Evolutionary conservation across 23 tunicate species (phyloP).

Genomic region (Trididemnum clinides): DNA sequence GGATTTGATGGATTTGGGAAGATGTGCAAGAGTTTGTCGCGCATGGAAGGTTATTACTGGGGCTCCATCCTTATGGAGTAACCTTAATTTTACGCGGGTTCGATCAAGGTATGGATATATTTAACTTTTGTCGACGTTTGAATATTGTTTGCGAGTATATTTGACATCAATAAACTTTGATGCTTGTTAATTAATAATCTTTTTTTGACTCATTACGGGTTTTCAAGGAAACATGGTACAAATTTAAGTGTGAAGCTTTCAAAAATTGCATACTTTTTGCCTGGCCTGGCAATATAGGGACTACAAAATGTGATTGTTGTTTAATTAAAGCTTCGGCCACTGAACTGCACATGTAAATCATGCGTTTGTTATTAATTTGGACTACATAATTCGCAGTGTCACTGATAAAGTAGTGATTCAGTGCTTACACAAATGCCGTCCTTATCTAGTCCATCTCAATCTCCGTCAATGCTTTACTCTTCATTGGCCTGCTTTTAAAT

Average conservation of each 20-base stretch:
- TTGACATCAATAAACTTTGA: too few relatives aligned
- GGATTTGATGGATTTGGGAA: conserved; percentile 78
- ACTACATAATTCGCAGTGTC: neutral
- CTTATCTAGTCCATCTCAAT: conserved; percentile 87
- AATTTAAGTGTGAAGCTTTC: too few relatives aligned
- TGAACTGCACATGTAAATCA: neutral
- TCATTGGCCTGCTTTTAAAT: conserved; percentile 80
- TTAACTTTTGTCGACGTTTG: too few relatives aligned
- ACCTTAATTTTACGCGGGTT: conserved; percentile 68
- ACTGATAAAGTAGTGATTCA: conserved; percentile 74
- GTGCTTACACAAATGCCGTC: conserved; percentile 82
- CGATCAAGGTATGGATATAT: conserved; percentile 46
- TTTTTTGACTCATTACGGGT: too few relatives aligned
- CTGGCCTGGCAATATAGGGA: too few relatives aligned
- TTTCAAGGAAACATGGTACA: too few relatives aligned
- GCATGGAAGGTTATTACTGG: conserved; percentile 95
- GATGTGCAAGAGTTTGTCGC: conserved; percentile 83
- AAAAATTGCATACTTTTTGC: too few relatives aligned
- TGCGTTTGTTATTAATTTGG: neutral
- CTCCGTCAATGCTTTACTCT: conserved; percentile 65
- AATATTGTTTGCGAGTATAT: too few relatives aligned
- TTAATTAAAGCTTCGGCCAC: neutral
- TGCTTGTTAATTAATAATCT: too few relatives aligned
- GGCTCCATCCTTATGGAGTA: conserved; percentile 85
- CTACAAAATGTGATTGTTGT: too few relatives aligned